Evolutionary conservation across 1,140 invertebrate genomes (phyloP), one percentile per base, ranked within the genome.

Genomic region (Cylas formicarius): DNA sequence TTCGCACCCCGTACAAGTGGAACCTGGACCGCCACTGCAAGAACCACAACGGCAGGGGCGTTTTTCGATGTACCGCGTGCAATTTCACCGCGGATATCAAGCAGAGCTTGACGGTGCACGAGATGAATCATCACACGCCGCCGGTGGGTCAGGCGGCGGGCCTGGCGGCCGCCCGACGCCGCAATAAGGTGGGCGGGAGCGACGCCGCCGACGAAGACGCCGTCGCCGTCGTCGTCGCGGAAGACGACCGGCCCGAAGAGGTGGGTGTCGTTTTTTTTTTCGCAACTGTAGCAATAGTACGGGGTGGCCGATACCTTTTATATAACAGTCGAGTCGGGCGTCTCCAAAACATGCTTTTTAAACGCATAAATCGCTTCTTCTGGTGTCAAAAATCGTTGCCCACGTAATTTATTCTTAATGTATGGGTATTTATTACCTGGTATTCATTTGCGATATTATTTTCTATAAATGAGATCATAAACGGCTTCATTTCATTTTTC

Each of bases 51-150:
- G 84, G 85, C 0, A 78, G 73, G 14, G 88, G 87, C 10, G 77
- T 78, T 37, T 89, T 84, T 67, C 80, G 82, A 56, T 96, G 92
- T 67, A 77, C 79, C 11, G 78, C 85, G 45, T 96, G 92, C 66
- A 90, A 86, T 61, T 96, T 94, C 66, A 86, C 88, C 1, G 86
- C 89, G 9, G 86, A 91, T 57, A 92, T 90, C 53, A 89, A 91
- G 58, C 90, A 92, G 59, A 91, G 87, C 62, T 69, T 95, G 42
- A 93, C 88, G 1, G 84, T 92, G 16, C 91, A 96, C 64, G 83
- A 93, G 60, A 84, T 88, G 69, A 88, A 89, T 68, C 84, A 89
- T 61, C 84, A 90, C 68, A 75, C 90, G 56, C 83, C 84, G 31
- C 77, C 82, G 2, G 78, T 78, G 37, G 80, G 82, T 24, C 76